Percentiles rank a stretch among this genome's conserved stretches.
phyloP scores from a whole-genome alignment of 2,113 vertebrate genomes.

The Plectropomus leopardus region DNA sequence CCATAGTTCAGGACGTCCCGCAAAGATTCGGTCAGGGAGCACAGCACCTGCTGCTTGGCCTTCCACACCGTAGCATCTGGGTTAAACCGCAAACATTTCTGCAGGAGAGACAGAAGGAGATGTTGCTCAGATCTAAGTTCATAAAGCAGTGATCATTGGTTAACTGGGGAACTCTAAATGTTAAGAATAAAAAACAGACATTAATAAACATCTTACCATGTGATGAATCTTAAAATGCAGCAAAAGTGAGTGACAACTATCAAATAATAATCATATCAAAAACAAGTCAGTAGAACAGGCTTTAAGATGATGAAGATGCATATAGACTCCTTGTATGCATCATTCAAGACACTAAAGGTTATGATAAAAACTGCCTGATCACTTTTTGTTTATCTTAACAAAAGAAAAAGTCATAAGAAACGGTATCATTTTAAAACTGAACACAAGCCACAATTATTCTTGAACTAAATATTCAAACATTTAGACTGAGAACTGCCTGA shows the following conservation, averaged over 20 bases:
- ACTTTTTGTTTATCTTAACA: not conserved
- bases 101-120: conserved; percentile 27
- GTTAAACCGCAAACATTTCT: conserved; percentile 96
- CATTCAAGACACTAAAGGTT: not conserved
- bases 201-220: not conserved
- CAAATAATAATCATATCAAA: not conserved
- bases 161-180: not conserved
- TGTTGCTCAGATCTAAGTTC: not conserved
- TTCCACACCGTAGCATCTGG: conserved; percentile 94
- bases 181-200: not conserved
- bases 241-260: not conserved
- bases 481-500: not conserved
- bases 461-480: not conserved
- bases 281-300: not conserved
- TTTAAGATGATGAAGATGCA: not conserved
- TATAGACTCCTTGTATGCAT: not conserved
- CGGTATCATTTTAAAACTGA: not conserved
- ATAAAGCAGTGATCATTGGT: too few species aligned
- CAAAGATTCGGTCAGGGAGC: conserved; percentile 92
- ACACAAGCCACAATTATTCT: not conserved
- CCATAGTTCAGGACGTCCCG: conserved; percentile 95
- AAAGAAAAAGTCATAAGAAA: not conserved
- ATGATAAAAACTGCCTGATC: not conserved
- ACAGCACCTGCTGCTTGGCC: conserved; percentile 95
- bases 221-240: not conserved